These are phyloP conservation scores for Zaprionus bogoriensis DNA, from an alignment of 2,888 invertebrate species.

Conservation along the genomic window DNA sequence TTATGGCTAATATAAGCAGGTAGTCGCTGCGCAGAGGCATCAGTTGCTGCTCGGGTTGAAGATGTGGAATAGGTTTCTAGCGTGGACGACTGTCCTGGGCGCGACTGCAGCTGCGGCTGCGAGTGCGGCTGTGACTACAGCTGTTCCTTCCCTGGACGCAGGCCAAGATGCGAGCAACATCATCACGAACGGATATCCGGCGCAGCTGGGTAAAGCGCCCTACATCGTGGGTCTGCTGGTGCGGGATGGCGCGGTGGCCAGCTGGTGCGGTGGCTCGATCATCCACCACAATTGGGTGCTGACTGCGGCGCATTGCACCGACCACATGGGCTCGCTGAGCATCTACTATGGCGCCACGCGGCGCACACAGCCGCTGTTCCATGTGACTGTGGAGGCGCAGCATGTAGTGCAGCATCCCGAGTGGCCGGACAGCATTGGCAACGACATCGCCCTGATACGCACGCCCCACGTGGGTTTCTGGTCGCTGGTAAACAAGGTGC, in stretches of 20 bases:
- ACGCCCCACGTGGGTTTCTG: constrained; percentile 42
- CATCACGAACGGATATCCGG: constrained; percentile 61
- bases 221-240: constrained; percentile 60
- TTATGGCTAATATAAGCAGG: neutral
- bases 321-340: constrained; percentile 41
- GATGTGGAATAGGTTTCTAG: constrained; percentile 27
- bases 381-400: constrained; percentile 35
- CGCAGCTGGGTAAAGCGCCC: constrained; percentile 51
- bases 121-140: neutral
- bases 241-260: constrained; percentile 4
- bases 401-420: constrained; percentile 77
- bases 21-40: neutral
- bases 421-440: constrained; percentile 41
- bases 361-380: constrained; percentile 49
- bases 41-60: constrained; percentile 25
- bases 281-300: constrained; percentile 39
- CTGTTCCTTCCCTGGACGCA: neutral
- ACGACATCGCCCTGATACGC: constrained; percentile 62
- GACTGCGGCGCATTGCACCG: constrained; percentile 58
- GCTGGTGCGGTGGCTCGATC: constrained; percentile 57
- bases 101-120: constrained; percentile 13
- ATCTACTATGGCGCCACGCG: constrained; percentile 66
- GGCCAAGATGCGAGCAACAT: constrained; percentile 49
- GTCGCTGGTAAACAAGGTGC: constrained; percentile 26
- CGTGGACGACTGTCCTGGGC: constrained; percentile 11